Base-by-base conservation (phyloP, 2,888 invertebrate genomes). In the Nipponacmea schrenckii region DNA sequence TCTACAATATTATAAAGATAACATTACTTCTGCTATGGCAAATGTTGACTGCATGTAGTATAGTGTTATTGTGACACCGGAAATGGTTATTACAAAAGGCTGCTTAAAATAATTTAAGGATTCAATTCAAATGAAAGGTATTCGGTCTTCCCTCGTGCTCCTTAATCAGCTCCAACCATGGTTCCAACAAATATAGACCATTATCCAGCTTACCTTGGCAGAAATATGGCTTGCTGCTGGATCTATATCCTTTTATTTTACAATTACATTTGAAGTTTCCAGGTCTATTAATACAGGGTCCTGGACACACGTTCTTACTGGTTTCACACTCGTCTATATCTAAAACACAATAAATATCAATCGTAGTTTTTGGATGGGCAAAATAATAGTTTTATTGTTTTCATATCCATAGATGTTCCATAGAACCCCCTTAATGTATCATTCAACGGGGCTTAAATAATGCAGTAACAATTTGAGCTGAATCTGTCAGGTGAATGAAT, bases 191-290 rank as follows among this genome's bases (percentile, higher is more conserved):
- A n/a, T n/a, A n/a, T 39, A 39, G 10, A 39, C 39, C 39, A 39
- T 5, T 39, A 31, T 31, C 2, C 7, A n/a, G 56, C 75, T 62
- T 68, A 81, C 82, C 82, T 64, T 73, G 64, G 39, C 82, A 82
- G 15, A 74, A 73, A 12, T 74, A 73, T 46, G 67, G 67, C 62
- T 76, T 76, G 14, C 31, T 45, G 45, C 78, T 76, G 14, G 77
- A 69, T 63, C 67, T 67, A 69, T 78, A 84, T 17, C 84, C 84
- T 0, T 78, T 74, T 14, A 77, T 72, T 20, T 71, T 74, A 74
- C 85, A 85, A 72, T 80, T 79, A 73, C 85, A 85, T 17, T 63
- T 69, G 75, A 77, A 83, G 7, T 80, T 78, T 20, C 85, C 85
- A 0, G 77, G 78, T 8, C 72, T 74, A 71, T 85, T 85, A 68